Base-by-base conservation (phyloP, 2,888 invertebrate species). In the Gortyna flavago region DNA sequence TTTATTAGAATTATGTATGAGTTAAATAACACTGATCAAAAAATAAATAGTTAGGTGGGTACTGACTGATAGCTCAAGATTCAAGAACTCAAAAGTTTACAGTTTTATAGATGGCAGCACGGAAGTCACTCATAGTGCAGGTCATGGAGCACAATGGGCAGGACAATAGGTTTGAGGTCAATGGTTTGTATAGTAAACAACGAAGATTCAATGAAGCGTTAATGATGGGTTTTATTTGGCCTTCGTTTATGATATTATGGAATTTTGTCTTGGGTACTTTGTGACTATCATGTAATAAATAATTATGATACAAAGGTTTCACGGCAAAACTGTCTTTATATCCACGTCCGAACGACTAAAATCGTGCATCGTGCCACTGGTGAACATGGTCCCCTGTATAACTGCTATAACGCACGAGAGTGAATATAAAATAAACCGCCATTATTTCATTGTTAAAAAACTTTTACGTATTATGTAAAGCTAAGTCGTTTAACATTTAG, bases 171-270 rank as follows among this genome's bases (percentile, higher is more conserved):
- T 54, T 54, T 67, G 61, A 67, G 61, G 72, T 79, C 38, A 72
- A 64, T 72, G 62, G 21, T 57, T 44, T 72, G 72, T 64, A 21
- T 48, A 61, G 38, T 51, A 59, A 72, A 67, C 35, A 54, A 67
- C 11, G 54, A 67, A 54, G n/a, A 80, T 57, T 21, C 74, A 80
- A 61, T 79, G 44, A 80, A 38, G 79, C 74, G 44, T 67, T 54
- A 13, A 66, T 32, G 16, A 54, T 32, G 7, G 18, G 18, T 25
- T 54, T 54, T 54, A 25, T 54, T 54, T 54, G 54, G 9, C 54
- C 54, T 25, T 25, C 54, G 25, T 54, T 54, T 54, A 2, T 18
- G 6, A 18, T 18, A 48, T 18, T 48, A 54, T 25, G 54, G 25
- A 9, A 54, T 25, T 54, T 7, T 54, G 25, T 54, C 54, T 54